A percentile compares a stretch with the other conserved stretches of the same genome.
phyloP scores from a whole-genome alignment of 2,797 vertebrate species.

The Galago senegalensis region DNA sequence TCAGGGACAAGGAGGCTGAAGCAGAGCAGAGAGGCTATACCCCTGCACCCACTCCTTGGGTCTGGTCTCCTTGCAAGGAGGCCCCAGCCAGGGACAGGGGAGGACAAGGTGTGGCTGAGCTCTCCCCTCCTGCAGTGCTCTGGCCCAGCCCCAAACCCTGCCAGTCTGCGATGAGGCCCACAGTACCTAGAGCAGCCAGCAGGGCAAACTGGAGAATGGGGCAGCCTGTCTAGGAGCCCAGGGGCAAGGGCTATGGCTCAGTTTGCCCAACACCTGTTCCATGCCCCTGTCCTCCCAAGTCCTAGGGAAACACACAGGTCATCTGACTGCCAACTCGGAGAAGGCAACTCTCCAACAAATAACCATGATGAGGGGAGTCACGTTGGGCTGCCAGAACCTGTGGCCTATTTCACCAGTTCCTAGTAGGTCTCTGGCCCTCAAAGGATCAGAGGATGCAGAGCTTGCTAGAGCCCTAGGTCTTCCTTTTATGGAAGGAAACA shows the following conservation, averaged over 20 bases:
- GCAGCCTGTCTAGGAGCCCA: neutral
- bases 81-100: neutral
- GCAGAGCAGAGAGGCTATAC: neutral
- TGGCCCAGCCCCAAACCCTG: neutral
- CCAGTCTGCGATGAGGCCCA: neutral
- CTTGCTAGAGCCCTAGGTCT: neutral
- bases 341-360: neutral
- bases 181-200: neutral
- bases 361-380: neutral
- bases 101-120: neutral
- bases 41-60: neutral
- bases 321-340: neutral
- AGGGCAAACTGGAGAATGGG: neutral
- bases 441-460: neutral
- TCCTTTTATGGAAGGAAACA: neutral
- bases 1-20: neutral
- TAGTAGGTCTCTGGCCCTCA: neutral
- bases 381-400: neutral
- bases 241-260: neutral
- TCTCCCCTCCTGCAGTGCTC: neutral
- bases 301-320: neutral
- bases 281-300: neutral
- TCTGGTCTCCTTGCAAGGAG: neutral
- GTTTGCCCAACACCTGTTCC: neutral
- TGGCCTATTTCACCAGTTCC: neutral